phyloP scores from a whole-genome alignment of 2,888 invertebrate genomes.

The Philereme transversata region DNA sequence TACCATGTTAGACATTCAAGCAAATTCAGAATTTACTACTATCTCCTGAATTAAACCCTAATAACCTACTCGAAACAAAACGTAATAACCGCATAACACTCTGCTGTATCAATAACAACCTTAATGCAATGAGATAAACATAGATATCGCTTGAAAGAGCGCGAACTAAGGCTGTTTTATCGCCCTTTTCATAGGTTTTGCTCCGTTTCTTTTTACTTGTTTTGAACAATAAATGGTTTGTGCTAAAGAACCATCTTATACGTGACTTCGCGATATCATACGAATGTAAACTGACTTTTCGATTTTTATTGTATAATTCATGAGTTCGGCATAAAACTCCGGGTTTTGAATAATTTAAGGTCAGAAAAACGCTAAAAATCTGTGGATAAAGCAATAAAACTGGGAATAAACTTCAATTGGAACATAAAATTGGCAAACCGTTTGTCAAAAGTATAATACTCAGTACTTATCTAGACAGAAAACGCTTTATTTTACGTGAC shows the following conservation, averaged over 20 bases:
- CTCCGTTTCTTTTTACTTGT: slow-evolving; percentile 71
- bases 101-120: slow-evolving; percentile 40
- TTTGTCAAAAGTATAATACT: slow-evolving; percentile 9
- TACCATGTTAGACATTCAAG: slow-evolving; percentile 59
- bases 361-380: slow-evolving; percentile 44
- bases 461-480: too few species aligned
- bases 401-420: slow-evolving; percentile 39
- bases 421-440: slow-evolving; percentile 37
- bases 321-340: slow-evolving; percentile 56
- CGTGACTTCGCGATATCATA: slow-evolving; percentile 62
- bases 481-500: too few species aligned
- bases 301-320: slow-evolving; percentile 65
- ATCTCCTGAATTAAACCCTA: slow-evolving; percentile 69
- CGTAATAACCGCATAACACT: slow-evolving; percentile 34
- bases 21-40: slow-evolving; percentile 69
- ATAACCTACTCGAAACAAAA: slow-evolving; percentile 49
- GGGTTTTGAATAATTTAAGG: slow-evolving; percentile 55
- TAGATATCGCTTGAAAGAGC: slow-evolving; percentile 32
- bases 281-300: slow-evolving; percentile 59
- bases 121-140: slow-evolving; percentile 36
- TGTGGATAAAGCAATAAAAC: slow-evolving; percentile 50
- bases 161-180: slow-evolving; percentile 44
- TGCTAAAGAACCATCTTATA: slow-evolving; percentile 65
- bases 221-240: slow-evolving; percentile 74
- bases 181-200: slow-evolving; percentile 49